Conservation (phyloP, 2,797 vertebrate species). For the Rhinatrema bivittatum region DNA sequence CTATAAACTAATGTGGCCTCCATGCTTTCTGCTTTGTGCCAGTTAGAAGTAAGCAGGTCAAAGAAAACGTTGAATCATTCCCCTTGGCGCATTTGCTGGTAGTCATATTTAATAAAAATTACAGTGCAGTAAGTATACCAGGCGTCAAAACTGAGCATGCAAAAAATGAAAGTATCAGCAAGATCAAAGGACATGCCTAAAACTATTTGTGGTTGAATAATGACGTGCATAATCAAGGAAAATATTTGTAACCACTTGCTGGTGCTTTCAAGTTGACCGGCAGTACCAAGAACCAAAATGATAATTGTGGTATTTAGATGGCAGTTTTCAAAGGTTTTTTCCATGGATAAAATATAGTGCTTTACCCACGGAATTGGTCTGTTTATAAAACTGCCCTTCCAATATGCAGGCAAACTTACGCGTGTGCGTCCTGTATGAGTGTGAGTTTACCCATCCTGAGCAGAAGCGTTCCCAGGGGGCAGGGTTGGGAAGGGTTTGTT, state of each 20-base stretch:
- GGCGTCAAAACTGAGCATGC: constrained; percentile 32
- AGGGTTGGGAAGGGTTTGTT: too few species aligned
- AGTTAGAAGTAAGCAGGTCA: constrained; percentile 39
- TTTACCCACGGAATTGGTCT: too few species aligned
- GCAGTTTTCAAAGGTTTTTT: too few species aligned
- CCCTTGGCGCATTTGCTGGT: constrained; percentile 19
- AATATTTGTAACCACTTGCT: constrained; percentile 23
- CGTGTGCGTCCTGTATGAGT: too few species aligned
- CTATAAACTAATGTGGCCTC: constrained; percentile 29
- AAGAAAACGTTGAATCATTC: constrained; percentile 31
- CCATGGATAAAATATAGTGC: too few species aligned
- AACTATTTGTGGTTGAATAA: neutral
- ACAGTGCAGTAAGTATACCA: constrained; percentile 38
- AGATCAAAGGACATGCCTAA: constrained; percentile 19
- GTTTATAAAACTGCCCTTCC: too few species aligned
- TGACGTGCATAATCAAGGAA: too few species aligned
- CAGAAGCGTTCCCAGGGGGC: too few species aligned
- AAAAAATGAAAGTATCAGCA: constrained; percentile 54
- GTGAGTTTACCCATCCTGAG: too few species aligned
- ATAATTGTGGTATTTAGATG: too few species aligned
- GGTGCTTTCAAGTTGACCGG: constrained; percentile 31
- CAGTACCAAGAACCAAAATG: too few species aligned
- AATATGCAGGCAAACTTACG: too few species aligned
- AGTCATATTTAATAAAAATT: constrained; percentile 46
- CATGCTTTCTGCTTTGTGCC: constrained; percentile 3